A percentile compares a stretch with the other conserved stretches of the same genome.
Evolutionary conservation across 2,113 vertebrate genomes (phyloP).

Genomic region (Lepidothrix coronata): DNA sequence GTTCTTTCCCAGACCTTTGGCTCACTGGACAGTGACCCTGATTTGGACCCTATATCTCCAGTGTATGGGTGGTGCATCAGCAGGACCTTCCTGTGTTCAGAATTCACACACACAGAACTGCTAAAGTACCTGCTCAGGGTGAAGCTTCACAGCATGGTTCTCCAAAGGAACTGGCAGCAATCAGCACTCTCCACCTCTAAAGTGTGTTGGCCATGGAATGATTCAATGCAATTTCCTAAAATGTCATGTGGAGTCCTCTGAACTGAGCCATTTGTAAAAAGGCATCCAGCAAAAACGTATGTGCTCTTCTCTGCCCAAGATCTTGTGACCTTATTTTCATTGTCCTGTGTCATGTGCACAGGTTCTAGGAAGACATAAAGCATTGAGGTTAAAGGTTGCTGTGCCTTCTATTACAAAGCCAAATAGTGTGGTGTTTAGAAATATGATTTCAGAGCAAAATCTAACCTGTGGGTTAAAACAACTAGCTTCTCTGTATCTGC

Average conservation of each 20-base stretch:
- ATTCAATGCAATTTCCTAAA: background rate
- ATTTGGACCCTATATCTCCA: background rate
- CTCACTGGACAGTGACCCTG: background rate
- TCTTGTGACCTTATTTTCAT: background rate
- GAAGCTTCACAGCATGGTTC: background rate
- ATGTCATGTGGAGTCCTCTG: background rate
- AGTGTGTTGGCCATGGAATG: background rate
- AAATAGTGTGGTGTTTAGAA: background rate
- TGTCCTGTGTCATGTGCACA: background rate
- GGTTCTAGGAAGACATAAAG: background rate
- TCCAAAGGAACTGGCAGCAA: background rate
- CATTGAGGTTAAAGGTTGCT: background rate
- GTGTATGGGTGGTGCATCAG: background rate
- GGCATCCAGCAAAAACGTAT: background rate
- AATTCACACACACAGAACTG: background rate
- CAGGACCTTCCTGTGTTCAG: background rate
- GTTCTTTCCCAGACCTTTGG: background rate
- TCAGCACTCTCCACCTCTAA: background rate
- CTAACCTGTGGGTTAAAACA: background rate
- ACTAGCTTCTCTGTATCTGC: background rate
- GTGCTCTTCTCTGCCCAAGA: background rate
- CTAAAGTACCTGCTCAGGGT: background rate
- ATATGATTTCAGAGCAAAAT: background rate
- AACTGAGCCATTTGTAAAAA: background rate
- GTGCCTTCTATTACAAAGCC: background rate